phyloP scores from a whole-genome alignment of 2,888 invertebrate species.

The Dicycla oo region DNA sequence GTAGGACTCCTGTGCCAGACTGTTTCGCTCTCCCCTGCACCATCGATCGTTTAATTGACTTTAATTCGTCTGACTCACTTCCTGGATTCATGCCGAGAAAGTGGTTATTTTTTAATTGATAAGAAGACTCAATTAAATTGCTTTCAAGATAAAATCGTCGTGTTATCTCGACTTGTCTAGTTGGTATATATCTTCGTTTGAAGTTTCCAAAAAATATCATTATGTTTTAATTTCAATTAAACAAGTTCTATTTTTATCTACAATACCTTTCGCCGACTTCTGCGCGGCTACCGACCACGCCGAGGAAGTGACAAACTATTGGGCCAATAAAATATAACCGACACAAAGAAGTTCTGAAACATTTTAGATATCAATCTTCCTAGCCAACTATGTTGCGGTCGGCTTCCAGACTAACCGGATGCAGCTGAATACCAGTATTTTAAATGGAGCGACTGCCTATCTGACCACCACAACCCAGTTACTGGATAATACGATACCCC shows the following conservation, averaged over 20 bases:
- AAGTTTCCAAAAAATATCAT: slow-evolving; percentile 9
- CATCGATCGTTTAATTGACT: slow-evolving; percentile 82
- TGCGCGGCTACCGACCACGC: neutral
- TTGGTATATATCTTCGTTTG: neutral
- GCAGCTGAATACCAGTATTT: no score
- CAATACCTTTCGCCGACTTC: neutral
- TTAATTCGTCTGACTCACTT: slow-evolving; percentile 78
- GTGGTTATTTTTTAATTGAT: slow-evolving; percentile 16
- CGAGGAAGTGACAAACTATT: neutral
- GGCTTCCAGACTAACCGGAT: no score
- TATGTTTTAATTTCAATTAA: slow-evolving; percentile 8
- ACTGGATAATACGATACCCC: no score
- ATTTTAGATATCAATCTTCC: no score
- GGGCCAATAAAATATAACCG: neutral
- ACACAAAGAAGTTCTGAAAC: neutral
- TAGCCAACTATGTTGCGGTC: no score
- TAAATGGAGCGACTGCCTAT: no score
- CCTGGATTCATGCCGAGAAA: slow-evolving; percentile 60
- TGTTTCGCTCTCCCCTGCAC: slow-evolving; percentile 72
- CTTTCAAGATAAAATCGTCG: slow-evolving; percentile 16
- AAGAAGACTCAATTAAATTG: slow-evolving; percentile 27
- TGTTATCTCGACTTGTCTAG: neutral
- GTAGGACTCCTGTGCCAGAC: slow-evolving; percentile 75
- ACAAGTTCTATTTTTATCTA: neutral
- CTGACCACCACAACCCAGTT: no score